A percentile compares a stretch with the other conserved stretches of the same genome.
Evolutionary conservation across 2,797 vertebrate species (phyloP).

Genomic region (Leuciscus waleckii): DNA sequence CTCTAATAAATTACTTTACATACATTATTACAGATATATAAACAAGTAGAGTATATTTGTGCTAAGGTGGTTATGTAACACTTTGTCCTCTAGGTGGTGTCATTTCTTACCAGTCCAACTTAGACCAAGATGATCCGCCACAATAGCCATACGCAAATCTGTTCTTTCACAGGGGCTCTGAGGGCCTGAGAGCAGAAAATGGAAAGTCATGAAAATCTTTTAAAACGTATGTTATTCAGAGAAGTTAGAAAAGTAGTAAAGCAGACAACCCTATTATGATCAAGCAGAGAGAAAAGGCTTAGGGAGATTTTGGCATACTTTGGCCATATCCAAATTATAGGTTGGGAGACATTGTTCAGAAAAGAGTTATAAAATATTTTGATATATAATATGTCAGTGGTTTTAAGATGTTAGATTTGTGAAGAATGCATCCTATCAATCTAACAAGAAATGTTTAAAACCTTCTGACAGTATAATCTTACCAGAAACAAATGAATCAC

Average conservation of each 20-base stretch:
- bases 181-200: conserved; percentile 85
- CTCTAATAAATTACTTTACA: conserved; percentile 54
- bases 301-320: background rate
- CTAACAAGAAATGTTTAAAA: conserved; percentile 70
- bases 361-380: conserved; percentile 63
- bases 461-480: conserved; percentile 57
- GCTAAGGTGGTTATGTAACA: background rate
- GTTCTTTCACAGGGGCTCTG: conserved; percentile 99
- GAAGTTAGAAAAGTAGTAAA: conserved; percentile 32
- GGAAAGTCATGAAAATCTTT: conserved; percentile 28
- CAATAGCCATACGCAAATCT: conserved; percentile 99
- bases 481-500: conserved; percentile 60
- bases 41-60: background rate
- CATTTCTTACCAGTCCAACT: conserved; percentile 96
- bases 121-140: conserved; percentile 98
- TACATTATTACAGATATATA: conserved; percentile 42
- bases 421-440: conserved; percentile 75
- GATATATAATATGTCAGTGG: conserved; percentile 51
- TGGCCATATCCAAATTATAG: background rate
- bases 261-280: conserved; percentile 59
- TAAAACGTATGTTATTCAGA: background rate
- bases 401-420: conserved; percentile 70
- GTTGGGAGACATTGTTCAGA: conserved; percentile 67
- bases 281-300: conserved; percentile 27
- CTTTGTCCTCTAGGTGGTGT: conserved; percentile 70